Percentiles rank a stretch among this genome's conserved stretches.
phyloP scores from a whole-genome alignment of 1,140 invertebrate genomes.

The Heliconius nattereri region DNA sequence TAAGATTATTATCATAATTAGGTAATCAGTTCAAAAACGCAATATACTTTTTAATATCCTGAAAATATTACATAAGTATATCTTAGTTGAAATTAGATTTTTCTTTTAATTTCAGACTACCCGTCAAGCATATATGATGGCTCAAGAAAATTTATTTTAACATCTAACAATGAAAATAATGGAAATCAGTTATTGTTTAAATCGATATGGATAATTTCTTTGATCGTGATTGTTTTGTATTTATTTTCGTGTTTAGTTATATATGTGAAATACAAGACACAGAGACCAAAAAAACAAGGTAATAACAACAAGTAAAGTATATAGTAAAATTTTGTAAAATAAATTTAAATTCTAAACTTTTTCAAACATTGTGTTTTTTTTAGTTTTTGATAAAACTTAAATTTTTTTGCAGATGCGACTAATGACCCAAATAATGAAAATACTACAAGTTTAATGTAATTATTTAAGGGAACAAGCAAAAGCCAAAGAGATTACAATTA shows the following conservation, averaged over 20 bases:
- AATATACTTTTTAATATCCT: too few relatives aligned
- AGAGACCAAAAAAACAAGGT: background rate
- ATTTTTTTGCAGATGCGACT: background rate
- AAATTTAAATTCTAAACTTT: too few relatives aligned
- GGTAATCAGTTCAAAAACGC: too few relatives aligned
- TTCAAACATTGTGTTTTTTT: too few relatives aligned
- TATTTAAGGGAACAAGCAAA: background rate
- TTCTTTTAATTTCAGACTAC: conserved; percentile 8
- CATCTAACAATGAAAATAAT: background rate
- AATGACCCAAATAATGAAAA: background rate
- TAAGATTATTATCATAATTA: too few relatives aligned
- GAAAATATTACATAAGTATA: background rate
- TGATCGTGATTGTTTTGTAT: background rate
- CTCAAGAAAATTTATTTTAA: conserved; percentile 2
- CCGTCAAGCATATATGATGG: background rate
- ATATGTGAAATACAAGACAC: background rate
- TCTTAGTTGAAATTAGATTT: background rate
- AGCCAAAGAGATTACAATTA: background rate
- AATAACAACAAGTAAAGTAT: background rate
- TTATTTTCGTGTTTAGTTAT: background rate
- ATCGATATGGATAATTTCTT: background rate
- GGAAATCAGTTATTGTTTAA: background rate
- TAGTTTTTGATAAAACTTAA: too few relatives aligned
- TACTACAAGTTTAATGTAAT: background rate
- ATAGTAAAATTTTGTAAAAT: background rate